These are phyloP conservation scores for Phytoseiulus persimilis DNA, from an alignment of 2,888 invertebrate genomes.

Conservation along the genomic window DNA sequence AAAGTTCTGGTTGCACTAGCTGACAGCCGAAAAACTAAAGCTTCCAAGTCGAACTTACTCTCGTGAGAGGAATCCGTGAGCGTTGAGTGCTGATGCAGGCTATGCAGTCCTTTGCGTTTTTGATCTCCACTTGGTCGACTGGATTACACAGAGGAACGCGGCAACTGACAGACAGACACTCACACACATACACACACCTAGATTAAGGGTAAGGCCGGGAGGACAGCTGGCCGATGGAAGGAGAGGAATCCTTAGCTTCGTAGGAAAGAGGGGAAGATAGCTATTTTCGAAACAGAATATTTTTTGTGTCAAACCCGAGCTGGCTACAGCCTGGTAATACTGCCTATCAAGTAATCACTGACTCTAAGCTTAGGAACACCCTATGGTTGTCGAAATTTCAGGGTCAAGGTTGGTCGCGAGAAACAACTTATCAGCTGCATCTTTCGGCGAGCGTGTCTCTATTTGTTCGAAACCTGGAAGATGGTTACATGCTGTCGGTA, in stretches of 20 bases:
- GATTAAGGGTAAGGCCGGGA: not conserved
- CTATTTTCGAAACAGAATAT: not conserved
- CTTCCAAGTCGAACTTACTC: not conserved
- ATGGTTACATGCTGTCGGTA: too few species aligned
- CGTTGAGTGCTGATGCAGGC: not conserved
- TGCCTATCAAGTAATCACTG: too few species aligned
- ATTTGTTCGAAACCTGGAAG: too few species aligned
- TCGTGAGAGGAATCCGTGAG: not conserved
- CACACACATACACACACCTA: not conserved
- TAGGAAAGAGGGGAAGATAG: not conserved
- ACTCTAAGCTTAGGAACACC: too few species aligned
- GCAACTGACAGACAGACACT: not conserved
- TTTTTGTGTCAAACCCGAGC: too few species aligned
- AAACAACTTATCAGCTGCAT: too few species aligned
- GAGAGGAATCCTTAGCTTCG: not conserved
- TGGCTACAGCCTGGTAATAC: too few species aligned
- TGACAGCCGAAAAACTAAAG: not conserved
- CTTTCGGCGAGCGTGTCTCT: too few species aligned
- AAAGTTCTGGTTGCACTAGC: not conserved
- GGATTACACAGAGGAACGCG: not conserved
- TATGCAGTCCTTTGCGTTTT: not conserved
- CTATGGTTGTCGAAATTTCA: too few species aligned
- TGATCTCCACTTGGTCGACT: not conserved
- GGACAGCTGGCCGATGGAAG: not conserved
- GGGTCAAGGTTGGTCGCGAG: too few species aligned